These are phyloP conservation scores for Mirounga angustirostris DNA, from an alignment of 2,113 vertebrate genomes.

Conservation along the genomic window DNA sequence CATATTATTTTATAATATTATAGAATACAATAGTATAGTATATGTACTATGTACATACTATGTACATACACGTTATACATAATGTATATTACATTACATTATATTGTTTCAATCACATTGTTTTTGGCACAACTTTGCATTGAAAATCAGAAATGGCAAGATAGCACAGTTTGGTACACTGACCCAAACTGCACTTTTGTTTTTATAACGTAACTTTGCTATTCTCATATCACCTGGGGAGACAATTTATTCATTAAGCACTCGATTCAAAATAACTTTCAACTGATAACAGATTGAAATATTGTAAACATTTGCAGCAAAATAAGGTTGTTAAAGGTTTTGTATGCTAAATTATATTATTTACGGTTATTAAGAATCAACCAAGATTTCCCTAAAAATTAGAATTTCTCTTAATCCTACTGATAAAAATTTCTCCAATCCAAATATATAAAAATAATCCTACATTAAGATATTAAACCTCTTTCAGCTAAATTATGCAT, in stretches of 20 bases:
- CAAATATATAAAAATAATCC: constrained; percentile 46
- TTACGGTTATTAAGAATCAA: constrained; percentile 24
- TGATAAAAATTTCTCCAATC: constrained; percentile 43
- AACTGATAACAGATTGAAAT: constrained; percentile 11
- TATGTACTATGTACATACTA: no score
- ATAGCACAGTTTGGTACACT: background rate
- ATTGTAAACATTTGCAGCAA: background rate
- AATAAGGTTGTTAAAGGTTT: constrained; percentile 11
- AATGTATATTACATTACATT: background rate
- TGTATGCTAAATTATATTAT: background rate
- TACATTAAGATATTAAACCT: constrained; percentile 47
- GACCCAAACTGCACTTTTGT: background rate
- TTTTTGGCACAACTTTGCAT: background rate
- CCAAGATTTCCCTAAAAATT: background rate
- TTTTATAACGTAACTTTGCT: background rate
- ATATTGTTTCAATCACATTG: background rate
- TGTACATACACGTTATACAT: no score
- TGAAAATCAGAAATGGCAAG: background rate
- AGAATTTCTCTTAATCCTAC: constrained; percentile 66
- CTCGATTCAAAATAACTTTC: constrained; percentile 48
- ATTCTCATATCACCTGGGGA: background rate
- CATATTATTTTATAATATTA: background rate
- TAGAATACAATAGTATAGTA: background rate
- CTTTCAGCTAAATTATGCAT: constrained; percentile 59
- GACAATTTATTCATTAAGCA: background rate